phyloP scores from a whole-genome alignment of 1,140 invertebrate species.

The Dufourea novaeangliae region DNA sequence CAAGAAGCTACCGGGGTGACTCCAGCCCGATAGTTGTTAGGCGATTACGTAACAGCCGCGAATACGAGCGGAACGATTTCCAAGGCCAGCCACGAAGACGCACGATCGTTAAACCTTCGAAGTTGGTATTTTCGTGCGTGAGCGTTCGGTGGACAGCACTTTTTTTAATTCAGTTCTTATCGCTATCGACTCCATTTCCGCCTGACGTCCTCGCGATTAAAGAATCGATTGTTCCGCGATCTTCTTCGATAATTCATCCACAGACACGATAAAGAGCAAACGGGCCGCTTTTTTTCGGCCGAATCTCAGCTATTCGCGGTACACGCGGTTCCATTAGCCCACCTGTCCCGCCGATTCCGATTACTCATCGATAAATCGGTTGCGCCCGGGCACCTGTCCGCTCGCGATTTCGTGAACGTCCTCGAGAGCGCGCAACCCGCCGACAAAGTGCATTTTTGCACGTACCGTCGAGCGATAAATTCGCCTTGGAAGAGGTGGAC shows the following conservation, averaged over 20 bases:
- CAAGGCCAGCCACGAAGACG: conserved; percentile 71
- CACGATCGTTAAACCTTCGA: conserved; percentile 64
- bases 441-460: conserved; percentile 69
- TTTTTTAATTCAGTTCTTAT: too few relatives aligned
- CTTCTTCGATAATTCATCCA: neutral
- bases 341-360: conserved; percentile 21
- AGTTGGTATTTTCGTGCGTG: conserved; percentile 59
- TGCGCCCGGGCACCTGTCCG: conserved; percentile 7
- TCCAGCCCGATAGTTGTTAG: conserved; percentile 54
- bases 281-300: neutral
- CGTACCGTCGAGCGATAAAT: conserved; percentile 63
- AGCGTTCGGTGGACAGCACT: too few relatives aligned
- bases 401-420: conserved; percentile 23
- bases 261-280: neutral
- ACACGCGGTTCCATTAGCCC: conserved; percentile 21
- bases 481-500: conserved; percentile 47
- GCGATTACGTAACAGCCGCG: conserved; percentile 68
- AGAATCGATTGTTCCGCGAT: neutral
- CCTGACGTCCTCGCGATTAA: neutral
- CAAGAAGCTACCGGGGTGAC: conserved; percentile 20
- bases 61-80: conserved; percentile 60
- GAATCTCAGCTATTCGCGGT: conserved; percentile 25
- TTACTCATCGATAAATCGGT: conserved; percentile 50
- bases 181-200: neutral
- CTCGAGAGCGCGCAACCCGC: conserved; percentile 24